phyloP scores from a whole-genome alignment of 2,797 vertebrate genomes.

The Poecilia wingei region DNA sequence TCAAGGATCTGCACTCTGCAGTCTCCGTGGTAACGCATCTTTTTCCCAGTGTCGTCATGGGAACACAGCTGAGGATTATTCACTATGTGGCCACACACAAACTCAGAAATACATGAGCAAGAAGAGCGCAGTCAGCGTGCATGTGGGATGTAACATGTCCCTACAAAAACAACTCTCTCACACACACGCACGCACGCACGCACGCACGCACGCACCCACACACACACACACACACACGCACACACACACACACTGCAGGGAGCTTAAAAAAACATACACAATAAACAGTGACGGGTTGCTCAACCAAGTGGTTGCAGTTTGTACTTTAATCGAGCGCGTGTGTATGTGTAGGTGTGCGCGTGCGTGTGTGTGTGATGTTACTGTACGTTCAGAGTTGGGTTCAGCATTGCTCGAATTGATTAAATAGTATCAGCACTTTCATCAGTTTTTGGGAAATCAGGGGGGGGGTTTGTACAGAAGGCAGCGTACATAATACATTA shows the following conservation, averaged over 20 bases:
- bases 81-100: conserved; percentile 38
- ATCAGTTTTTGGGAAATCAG: too few species aligned
- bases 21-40: conserved; percentile 73
- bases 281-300: conserved; percentile 30
- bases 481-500: too few species aligned
- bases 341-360: conserved; percentile 4
- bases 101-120: conserved; percentile 4
- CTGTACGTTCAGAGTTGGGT: too few species aligned
- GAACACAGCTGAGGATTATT: conserved; percentile 67
- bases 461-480: too few species aligned
- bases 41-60: conserved; percentile 76
- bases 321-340: conserved; percentile 5
- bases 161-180: not conserved
- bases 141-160: not conserved
- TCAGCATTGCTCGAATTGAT: too few species aligned
- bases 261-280: conserved; percentile 13
- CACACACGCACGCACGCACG: too few species aligned
- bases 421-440: too few species aligned
- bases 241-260: not conserved
- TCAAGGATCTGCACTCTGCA: conserved; percentile 55
- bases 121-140: conserved; percentile 7
- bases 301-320: conserved; percentile 26
- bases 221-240: not conserved
- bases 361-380: conserved; percentile 11
- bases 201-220: too few species aligned